Percentiles rank a stretch among this genome's conserved stretches.
phyloP scores from a whole-genome alignment of 2,113 vertebrate species.

The Labrus mixtus region DNA sequence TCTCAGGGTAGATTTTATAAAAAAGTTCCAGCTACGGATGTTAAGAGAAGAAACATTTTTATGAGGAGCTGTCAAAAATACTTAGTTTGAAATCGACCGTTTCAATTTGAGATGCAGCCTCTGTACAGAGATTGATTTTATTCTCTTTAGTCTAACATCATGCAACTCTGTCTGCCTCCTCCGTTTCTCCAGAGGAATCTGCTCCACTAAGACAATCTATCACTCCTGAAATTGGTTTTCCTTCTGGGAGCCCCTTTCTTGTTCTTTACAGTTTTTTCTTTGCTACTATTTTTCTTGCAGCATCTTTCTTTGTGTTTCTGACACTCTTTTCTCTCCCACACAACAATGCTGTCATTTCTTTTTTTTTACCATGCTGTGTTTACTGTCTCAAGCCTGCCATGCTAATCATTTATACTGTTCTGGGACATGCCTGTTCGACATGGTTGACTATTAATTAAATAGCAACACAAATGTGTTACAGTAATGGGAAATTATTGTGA shows the following conservation, averaged over 20 bases:
- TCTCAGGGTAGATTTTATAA: neutral
- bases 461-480: neutral
- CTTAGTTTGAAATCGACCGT: neutral
- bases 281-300: constrained; percentile 1
- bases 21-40: neutral
- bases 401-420: neutral
- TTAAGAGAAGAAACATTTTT: neutral
- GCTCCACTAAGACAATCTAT: constrained; percentile 48
- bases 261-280: constrained; percentile 31
- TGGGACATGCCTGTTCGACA: constrained; percentile 16
- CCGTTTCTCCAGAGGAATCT: constrained; percentile 47
- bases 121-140: constrained; percentile 9
- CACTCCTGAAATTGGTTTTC: constrained; percentile 53
- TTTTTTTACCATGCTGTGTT: constrained; percentile 37
- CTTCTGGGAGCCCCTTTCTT: constrained; percentile 22
- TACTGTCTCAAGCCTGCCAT: neutral
- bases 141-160: constrained; percentile 24
- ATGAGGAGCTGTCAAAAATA: constrained; percentile 1
- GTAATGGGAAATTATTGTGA: neutral
- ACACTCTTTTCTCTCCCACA: constrained; percentile 13
- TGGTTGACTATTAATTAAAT: constrained; percentile 16
- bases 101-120: constrained; percentile 21
- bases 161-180: constrained; percentile 25
- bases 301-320: constrained; percentile 16
- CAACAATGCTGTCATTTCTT: neutral